Conservation (phyloP, 2,888 invertebrate species). For the Macrophya alboannulata region DNA sequence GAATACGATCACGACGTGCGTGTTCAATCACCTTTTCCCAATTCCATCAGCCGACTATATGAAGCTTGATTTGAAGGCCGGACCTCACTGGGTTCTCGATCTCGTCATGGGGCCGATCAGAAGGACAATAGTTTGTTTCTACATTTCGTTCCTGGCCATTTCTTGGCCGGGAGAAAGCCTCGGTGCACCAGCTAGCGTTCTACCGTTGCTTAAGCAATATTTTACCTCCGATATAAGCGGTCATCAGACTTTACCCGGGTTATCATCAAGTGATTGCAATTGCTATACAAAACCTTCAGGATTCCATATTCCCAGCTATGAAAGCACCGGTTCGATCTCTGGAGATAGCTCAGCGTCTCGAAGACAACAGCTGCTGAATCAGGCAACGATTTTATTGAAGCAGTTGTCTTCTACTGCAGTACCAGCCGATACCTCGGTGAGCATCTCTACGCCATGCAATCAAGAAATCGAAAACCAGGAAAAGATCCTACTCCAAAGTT, state of each 20-base stretch:
- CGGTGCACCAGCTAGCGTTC: not conserved
- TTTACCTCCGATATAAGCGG: not conserved
- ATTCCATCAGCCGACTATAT: constrained; percentile 32
- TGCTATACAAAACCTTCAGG: not conserved
- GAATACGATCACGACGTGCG: constrained; percentile 45
- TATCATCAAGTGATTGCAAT: constrained; percentile 3
- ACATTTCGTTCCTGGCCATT: constrained; percentile 9
- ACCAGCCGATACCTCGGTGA: constrained; percentile 15
- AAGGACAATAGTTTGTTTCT: not conserved
- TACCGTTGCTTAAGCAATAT: not conserved
- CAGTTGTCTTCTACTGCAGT: constrained; percentile 20
- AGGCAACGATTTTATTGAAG: constrained; percentile 18
- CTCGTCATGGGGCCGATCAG: constrained; percentile 36
- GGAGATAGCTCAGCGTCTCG: not conserved
- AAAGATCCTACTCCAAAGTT: constrained; percentile 1
- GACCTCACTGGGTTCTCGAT: not conserved
- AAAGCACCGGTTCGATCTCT: not conserved
- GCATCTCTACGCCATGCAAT: not conserved
- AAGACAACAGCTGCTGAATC: constrained; percentile 33
- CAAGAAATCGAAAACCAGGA: not conserved
- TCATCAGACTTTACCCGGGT: not conserved
- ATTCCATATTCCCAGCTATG: not conserved
- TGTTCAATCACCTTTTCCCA: constrained; percentile 35
- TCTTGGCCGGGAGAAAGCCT: constrained; percentile 22
- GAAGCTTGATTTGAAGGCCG: constrained; percentile 7